Percentiles rank a stretch among this genome's conserved stretches.
Evolutionary conservation across 2,888 invertebrate genomes (phyloP).

Genomic region (Dynastes maya): DNA sequence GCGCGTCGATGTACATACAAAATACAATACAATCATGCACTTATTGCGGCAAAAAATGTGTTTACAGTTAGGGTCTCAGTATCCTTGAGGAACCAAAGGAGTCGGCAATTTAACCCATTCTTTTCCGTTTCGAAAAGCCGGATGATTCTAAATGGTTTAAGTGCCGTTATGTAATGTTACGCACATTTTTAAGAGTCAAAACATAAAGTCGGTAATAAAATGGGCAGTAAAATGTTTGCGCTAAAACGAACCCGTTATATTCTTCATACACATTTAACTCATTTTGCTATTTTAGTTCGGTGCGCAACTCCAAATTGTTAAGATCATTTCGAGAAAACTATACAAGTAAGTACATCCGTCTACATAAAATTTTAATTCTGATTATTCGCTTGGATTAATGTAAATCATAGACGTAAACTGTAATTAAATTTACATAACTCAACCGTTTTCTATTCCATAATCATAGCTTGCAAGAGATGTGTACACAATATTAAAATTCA

Average conservation of each 20-base stretch:
- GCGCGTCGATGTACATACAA: not conserved
- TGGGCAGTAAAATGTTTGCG: conserved; percentile 66
- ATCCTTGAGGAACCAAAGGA: conserved; percentile 28
- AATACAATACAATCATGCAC: not conserved
- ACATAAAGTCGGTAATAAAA: conserved; percentile 66
- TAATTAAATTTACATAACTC: not conserved
- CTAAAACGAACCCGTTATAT: conserved; percentile 64
- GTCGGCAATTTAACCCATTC: conserved; percentile 34
- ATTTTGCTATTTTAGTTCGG: conserved; percentile 56
- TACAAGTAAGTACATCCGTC: not conserved
- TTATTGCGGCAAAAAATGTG: conserved; percentile 38
- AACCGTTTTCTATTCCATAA: not conserved
- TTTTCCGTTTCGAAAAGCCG: conserved; percentile 1
- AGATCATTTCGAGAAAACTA: conserved; percentile 27
- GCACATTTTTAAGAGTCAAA: conserved; percentile 68
- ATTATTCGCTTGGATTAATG: not conserved
- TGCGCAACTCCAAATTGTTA: conserved; percentile 50
- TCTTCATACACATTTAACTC: conserved; percentile 56
- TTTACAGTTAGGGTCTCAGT: conserved; percentile 45
- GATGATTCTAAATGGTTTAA: conserved; percentile 42
- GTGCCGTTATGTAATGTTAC: conserved; percentile 63
- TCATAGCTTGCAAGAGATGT: not conserved
- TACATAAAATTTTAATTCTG: not conserved
- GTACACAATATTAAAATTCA: not conserved
- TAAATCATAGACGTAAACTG: not conserved